A percentile compares a stretch with the other conserved stretches of the same genome.
phyloP scores from a whole-genome alignment of 2,797 vertebrate species.

The Lagorchestes hirsutus region DNA sequence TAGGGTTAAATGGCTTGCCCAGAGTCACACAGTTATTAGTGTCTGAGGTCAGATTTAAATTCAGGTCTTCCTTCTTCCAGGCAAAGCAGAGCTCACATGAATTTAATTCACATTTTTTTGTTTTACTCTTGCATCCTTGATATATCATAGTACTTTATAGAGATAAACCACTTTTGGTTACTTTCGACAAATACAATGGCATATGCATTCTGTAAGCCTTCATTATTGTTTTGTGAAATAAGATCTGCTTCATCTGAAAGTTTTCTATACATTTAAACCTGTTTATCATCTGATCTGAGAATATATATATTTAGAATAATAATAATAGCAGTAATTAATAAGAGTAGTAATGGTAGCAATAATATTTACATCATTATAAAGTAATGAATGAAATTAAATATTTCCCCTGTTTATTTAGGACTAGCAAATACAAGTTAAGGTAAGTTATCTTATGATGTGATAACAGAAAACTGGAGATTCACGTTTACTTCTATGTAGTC shows the following conservation, averaged over 20 bases:
- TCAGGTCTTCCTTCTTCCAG: not conserved
- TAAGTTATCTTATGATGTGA: not conserved
- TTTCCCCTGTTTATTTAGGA: not conserved
- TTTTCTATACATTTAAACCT: not conserved
- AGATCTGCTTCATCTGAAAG: not conserved
- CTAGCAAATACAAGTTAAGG: not conserved
- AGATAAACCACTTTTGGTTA: not conserved
- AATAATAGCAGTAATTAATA: not conserved
- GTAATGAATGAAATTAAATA: not conserved
- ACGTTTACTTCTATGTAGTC: not conserved
- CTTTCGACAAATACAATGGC: not conserved
- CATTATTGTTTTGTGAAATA: not conserved
- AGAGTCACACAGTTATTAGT: too few relatives aligned
- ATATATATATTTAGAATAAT: not conserved
- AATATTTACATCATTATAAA: not conserved
- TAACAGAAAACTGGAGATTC: not conserved
- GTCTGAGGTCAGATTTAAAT: not conserved
- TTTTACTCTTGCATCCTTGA: not conserved
- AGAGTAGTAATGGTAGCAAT: not conserved
- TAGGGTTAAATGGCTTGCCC: not conserved
- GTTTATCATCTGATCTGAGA: not conserved
- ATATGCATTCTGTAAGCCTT: not conserved
- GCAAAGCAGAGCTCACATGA: not conserved
- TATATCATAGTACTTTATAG: not conserved
- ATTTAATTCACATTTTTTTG: not conserved